phyloP scores from a whole-genome alignment of 2,888 invertebrate genomes.

The Tenthredo amoena region DNA sequence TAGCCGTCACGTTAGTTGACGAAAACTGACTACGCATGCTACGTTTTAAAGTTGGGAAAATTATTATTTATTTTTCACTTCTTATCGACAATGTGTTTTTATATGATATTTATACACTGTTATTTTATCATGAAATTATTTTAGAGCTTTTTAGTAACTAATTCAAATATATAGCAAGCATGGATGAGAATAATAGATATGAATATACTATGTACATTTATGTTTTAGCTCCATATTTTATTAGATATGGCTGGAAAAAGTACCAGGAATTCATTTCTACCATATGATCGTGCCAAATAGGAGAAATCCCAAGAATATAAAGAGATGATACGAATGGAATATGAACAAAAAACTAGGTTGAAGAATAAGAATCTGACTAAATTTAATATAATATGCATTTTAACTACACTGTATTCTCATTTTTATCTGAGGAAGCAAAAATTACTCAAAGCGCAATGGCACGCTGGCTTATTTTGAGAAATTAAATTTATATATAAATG shows the following conservation, averaged over 20 bases:
- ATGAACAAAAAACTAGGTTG: neutral
- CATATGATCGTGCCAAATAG: constrained; percentile 39
- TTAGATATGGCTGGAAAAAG: constrained; percentile 8
- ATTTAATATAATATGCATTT: constrained; percentile 11
- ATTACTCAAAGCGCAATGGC: neutral
- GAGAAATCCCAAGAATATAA: constrained; percentile 1
- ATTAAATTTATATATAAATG: neutral
- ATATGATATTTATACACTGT: constrained; percentile 16
- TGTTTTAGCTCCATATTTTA: constrained; percentile 19
- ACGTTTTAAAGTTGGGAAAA: constrained; percentile 12
- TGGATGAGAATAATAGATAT: constrained; percentile 44
- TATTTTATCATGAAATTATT: constrained; percentile 15
- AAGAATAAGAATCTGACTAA: neutral
- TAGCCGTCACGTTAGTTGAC: neutral
- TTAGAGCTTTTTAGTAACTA: constrained; percentile 20
- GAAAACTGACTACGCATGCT: constrained; percentile 52
- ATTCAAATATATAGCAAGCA: constrained; percentile 39
- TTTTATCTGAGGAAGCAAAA: neutral
- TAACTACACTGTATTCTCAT: neutral
- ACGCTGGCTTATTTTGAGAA: constrained; percentile 15
- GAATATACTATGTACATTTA: constrained; percentile 30
- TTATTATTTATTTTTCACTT: constrained; percentile 28
- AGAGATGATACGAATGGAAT: constrained; percentile 16
- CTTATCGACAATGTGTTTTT: constrained; percentile 14
- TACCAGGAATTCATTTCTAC: constrained; percentile 30